Evolutionary conservation across 2,113 vertebrate species (phyloP), one percentile per base, ranked within the genome.

Genomic region (Cepphus grylle): DNA sequence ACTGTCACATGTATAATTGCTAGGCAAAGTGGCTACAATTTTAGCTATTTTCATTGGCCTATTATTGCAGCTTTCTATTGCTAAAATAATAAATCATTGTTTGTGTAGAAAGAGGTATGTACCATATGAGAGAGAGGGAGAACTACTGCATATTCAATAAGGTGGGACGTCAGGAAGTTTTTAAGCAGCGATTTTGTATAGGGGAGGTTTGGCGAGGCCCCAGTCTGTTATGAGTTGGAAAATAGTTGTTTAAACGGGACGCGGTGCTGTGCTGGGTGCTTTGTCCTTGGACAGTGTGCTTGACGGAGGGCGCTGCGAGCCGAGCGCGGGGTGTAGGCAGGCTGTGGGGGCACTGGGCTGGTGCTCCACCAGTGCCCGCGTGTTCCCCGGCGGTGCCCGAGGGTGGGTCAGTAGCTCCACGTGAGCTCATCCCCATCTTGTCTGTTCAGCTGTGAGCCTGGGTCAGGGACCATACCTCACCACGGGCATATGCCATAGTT

Each of bases 1-100:
- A 95, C 88, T 97, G 97, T 97, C 96, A 95, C 91, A 89, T 58
- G 65, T 81, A 74, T 97, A 98, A 98, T 98, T 97, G 91, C 94
- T 77, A 97, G 74, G 96, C 77, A 96, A 97, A 97, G 93, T 95
- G 91, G 79, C 86, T 96, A 96, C 88, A 97, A 85, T 93, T 98
- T 95, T 71, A 96, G 93, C 79, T 67, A 62, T 95, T 98, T 97
- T 88, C 89, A 91, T 71, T 97, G 78, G 92, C 76, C 91, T 97
- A 53, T 96, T 98, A 85, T 88, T 91, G 50, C 63, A 94, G 72
- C 91, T 94, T 97, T 97, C 86, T 90, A 63, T 95, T 85, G 80
- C 89, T 94, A 92, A 97, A 97, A 96, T 90, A 96, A 96, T 97
- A 95, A 96, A 96, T 97, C 55, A 92, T 84, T 86, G 70, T 96